phyloP scores from a whole-genome alignment of 2,888 invertebrate species.

The Vanessa cardui region DNA sequence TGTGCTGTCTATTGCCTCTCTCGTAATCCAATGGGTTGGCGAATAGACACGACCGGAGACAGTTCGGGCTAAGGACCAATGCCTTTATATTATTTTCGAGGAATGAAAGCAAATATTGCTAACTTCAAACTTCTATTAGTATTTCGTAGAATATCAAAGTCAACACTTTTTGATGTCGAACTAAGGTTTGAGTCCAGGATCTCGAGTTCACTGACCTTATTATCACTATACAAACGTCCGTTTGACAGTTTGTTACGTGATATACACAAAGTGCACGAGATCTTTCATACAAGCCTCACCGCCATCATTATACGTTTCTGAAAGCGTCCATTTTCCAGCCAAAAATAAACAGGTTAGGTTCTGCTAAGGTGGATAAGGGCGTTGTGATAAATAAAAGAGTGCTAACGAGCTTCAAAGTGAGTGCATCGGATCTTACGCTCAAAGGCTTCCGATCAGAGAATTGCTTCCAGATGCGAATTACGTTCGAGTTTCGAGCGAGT shows the following conservation, averaged over 20 bases:
- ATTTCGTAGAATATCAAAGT: too few relatives aligned
- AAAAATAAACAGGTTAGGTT: constrained; percentile 43
- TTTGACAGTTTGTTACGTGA: too few relatives aligned
- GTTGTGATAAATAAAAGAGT: constrained; percentile 23
- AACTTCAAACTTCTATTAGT: too few relatives aligned
- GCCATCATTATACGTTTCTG: constrained; percentile 25
- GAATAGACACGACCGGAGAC: too few relatives aligned
- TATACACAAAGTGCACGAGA: background rate
- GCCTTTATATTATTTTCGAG: too few relatives aligned
- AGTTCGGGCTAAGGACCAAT: too few relatives aligned
- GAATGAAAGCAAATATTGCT: too few relatives aligned
- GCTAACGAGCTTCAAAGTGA: constrained; percentile 43
- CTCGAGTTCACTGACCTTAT: background rate
- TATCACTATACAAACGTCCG: background rate
- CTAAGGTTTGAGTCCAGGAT: background rate
- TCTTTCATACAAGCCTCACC: constrained; percentile 1
- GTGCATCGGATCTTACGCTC: constrained; percentile 41
- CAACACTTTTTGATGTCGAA: background rate
- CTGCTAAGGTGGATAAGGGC: constrained; percentile 22
- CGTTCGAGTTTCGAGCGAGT: constrained; percentile 18
- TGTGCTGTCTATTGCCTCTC: too few relatives aligned
- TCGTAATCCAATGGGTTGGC: too few relatives aligned
- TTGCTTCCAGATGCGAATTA: constrained; percentile 27
- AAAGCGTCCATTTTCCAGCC: constrained; percentile 29
- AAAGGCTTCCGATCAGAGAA: constrained; percentile 43